These are phyloP conservation scores for Trididemnum miniatum DNA, from an alignment of 23 tunicate genomes.

Conservation along the genomic window DNA sequence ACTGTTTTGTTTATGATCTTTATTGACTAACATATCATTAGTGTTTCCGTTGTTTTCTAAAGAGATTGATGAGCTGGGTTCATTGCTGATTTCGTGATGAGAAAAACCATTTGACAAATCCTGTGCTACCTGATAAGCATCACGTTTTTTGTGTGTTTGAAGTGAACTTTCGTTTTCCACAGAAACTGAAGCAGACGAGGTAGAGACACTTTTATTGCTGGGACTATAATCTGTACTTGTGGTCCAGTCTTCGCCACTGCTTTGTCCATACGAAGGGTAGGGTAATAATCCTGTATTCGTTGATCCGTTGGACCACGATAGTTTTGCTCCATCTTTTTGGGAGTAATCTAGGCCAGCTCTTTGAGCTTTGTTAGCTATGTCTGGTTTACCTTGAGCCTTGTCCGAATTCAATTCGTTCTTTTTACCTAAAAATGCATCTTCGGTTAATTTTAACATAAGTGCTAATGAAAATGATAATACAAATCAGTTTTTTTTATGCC, in stretches of 20 bases:
- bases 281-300: neutral
- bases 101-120: neutral
- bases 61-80: neutral
- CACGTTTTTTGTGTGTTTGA: neutral
- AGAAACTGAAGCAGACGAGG: neutral
- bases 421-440: too few species aligned
- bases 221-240: conserved; percentile 12
- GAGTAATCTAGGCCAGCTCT: too few species aligned
- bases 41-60: neutral
- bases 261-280: too few species aligned
- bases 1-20: neutral
- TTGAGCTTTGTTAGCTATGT: too few species aligned
- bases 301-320: neutral
- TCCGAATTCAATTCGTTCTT: too few species aligned
- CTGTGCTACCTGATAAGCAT: neutral
- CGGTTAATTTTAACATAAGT: too few species aligned
- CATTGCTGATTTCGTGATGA: neutral
- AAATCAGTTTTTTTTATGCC: too few species aligned
- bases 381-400: too few species aligned
- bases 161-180: neutral
- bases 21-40: neutral
- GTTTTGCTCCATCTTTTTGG: neutral
- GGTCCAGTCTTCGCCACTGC: conserved; percentile 15
- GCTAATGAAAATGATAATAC: too few species aligned
- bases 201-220: neutral